These are phyloP conservation scores for Stenodera caucasica DNA, from an alignment of 2,888 invertebrate genomes.

Conservation along the genomic window DNA sequence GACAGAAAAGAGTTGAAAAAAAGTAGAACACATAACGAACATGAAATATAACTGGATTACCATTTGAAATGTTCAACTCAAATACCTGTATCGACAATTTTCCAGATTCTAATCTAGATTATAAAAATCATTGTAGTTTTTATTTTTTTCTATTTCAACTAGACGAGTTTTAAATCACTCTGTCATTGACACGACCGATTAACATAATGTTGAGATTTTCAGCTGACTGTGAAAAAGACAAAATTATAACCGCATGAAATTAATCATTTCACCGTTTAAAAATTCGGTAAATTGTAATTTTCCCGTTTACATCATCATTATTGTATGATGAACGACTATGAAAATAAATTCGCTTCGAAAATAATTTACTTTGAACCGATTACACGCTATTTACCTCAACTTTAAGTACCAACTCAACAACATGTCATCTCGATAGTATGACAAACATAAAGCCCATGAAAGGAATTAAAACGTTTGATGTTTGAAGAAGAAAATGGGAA, in stretches of 20 bases:
- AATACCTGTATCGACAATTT: not conserved
- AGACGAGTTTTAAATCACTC: not conserved
- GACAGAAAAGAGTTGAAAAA: not conserved
- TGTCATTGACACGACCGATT: not conserved
- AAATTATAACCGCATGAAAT: too few relatives aligned
- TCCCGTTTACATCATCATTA: too few relatives aligned
- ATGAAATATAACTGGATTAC: constrained; percentile 3
- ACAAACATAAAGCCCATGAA: not conserved
- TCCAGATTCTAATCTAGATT: not conserved
- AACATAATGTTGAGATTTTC: not conserved
- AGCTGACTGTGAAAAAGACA: not conserved
- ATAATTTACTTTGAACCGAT: not conserved
- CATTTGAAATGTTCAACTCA: not conserved
- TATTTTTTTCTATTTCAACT: too few relatives aligned
- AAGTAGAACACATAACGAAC: not conserved
- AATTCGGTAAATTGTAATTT: too few relatives aligned
- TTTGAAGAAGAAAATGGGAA: not conserved
- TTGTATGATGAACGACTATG: too few relatives aligned
- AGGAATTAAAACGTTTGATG: not conserved
- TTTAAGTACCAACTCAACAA: not conserved
- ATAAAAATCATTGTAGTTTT: too few relatives aligned
- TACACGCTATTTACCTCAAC: not conserved
- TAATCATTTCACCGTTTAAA: too few relatives aligned
- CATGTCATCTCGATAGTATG: not conserved
- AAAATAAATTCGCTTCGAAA: too few relatives aligned